Conservation (phyloP, 1,140 invertebrate species). For the Anastrepha ludens region DNA sequence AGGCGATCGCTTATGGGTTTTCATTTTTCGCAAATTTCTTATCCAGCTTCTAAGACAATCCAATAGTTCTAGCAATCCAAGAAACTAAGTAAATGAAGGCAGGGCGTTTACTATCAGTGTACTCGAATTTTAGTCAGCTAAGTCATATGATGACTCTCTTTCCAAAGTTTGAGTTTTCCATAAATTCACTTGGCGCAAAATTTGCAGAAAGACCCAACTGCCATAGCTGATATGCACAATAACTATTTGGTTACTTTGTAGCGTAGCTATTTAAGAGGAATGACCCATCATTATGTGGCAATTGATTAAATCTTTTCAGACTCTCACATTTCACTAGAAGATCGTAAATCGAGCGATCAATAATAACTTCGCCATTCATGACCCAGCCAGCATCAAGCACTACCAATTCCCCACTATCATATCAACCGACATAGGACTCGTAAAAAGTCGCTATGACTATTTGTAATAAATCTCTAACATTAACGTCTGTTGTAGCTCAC, state of each 20-base stretch:
- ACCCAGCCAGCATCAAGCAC: background rate
- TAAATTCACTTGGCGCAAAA: too few relatives aligned
- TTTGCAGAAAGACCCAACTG: too few relatives aligned
- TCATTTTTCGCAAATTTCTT: too few relatives aligned
- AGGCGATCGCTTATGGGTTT: too few relatives aligned
- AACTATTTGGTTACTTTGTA: slow-evolving; percentile 6
- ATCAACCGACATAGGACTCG: background rate
- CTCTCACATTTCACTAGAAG: slow-evolving; percentile 37
- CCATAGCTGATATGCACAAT: background rate
- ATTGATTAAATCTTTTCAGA: slow-evolving; percentile 29
- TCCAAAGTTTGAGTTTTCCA: too few relatives aligned
- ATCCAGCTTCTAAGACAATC: too few relatives aligned
- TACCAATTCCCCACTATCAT: background rate
- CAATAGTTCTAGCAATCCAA: too few relatives aligned
- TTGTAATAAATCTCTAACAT: slow-evolving; percentile 47
- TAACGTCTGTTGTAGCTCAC: slow-evolving; percentile 29
- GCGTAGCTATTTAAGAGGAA: background rate
- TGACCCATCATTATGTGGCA: slow-evolving; percentile 10
- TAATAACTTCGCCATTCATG: background rate
- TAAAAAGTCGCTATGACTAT: slow-evolving; percentile 19
- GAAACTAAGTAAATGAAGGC: too few relatives aligned
- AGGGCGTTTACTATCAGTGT: too few relatives aligned
- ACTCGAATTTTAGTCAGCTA: too few relatives aligned
- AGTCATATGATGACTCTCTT: too few relatives aligned
- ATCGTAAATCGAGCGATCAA: slow-evolving; percentile 44